Base-by-base conservation (phyloP, 2,888 invertebrate genomes). In the Neoascia interrupta region DNA sequence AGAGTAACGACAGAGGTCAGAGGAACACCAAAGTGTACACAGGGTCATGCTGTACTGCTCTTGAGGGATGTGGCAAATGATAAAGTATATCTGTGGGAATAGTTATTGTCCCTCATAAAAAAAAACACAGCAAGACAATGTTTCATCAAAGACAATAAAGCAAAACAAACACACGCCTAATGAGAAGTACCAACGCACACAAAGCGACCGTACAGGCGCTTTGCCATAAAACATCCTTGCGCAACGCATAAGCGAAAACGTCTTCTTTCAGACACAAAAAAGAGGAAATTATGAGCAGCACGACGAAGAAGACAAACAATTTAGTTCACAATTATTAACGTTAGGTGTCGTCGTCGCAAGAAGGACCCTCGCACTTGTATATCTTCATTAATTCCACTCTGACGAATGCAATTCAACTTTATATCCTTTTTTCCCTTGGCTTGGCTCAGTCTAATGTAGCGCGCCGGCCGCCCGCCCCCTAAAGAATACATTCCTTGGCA, bases 361-460 rank as follows among this genome's bases (percentile, higher is more conserved):
- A 34, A 19, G n/a, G 11, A 21, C 5, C 31, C 28, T 2, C 4
- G 16, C 41, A 45, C 28, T 23, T 19, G 37, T 70, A 54, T 70
- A 23, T 72, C 63, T 72, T 63, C 54, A 63, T 56, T 72, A 63
- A 56, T 72, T 63, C 49, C 72, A 63, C 47, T 31, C 56, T 56
- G 56, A 56, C 54, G 63, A 49, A 63, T 34, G 41, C 41, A 72
- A 56, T 63, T 70, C 54, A 54, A 54, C 36, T 56, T 39, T 37
- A 49, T 54, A 41, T 63, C 47, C 61, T 47, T 39, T 28, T 19
- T 11, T 3, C 36, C 4, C 4, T n/a, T 1, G 11, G 6, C 11
- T 23, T 18, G n/a, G n/a, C n/a, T n/a, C n/a, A n/a, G n/a, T n/a
- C n/a, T n/a, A n/a, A n/a, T n/a, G n/a, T n/a, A n/a, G n/a, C n/a